Conservation (phyloP, 2,888 invertebrate species). For the Cylindroiulus punctatus region DNA sequence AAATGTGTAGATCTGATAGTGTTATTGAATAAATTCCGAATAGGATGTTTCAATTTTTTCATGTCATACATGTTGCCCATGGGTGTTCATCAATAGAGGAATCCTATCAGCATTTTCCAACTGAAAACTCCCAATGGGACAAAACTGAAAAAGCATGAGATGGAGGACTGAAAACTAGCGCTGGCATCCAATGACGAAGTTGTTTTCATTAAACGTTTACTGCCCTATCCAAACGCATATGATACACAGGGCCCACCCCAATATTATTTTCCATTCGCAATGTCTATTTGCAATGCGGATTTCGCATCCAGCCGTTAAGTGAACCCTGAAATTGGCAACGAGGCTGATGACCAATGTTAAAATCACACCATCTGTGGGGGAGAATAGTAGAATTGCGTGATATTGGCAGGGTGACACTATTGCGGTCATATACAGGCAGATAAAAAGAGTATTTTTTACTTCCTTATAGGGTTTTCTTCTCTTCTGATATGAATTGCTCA, state of each 20-base stretch:
- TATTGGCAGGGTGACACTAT: not conserved
- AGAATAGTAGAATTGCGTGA: not conserved
- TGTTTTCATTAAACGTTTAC: not conserved
- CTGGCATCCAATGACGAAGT: not conserved
- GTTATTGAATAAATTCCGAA: too few relatives aligned
- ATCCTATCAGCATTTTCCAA: not conserved
- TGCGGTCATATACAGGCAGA: conserved; percentile 9
- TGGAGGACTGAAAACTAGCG: not conserved
- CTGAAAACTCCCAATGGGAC: not conserved
- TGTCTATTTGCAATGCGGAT: conserved; percentile 7
- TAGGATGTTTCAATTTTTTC: too few relatives aligned
- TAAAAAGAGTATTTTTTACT: conserved; percentile 45
- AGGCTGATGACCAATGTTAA: not conserved
- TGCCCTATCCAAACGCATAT: not conserved
- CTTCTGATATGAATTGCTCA: conserved; percentile 41
- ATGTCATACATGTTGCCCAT: too few relatives aligned
- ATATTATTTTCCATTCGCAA: not conserved
- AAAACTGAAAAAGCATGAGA: not conserved
- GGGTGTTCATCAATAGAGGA: too few relatives aligned
- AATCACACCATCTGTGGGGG: conserved; percentile 22
- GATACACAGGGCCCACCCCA: not conserved
- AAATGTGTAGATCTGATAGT: too few relatives aligned
- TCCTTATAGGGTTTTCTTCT: conserved; percentile 40
- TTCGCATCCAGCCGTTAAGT: not conserved
- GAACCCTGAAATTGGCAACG: not conserved